phyloP scores from a whole-genome alignment of 2,797 vertebrate genomes.

The Anguilla pacifica region DNA sequence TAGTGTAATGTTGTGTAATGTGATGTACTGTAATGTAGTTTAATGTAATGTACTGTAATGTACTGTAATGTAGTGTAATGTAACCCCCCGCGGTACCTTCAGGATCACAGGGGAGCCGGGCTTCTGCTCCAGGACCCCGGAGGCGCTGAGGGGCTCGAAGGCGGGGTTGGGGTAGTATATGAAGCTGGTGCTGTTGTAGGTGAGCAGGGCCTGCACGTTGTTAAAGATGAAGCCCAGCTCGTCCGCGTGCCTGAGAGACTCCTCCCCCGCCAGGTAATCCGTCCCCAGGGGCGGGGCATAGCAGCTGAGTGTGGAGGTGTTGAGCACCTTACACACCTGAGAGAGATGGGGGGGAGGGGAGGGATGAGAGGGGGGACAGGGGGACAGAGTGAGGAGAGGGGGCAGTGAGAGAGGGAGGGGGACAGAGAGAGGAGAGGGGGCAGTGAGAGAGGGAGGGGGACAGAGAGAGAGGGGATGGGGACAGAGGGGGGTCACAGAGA shows the following conservation, averaged over 20 bases:
- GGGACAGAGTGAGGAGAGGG: background rate
- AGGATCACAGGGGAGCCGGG: constrained; percentile 93
- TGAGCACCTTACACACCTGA: constrained; percentile 88
- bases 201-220: constrained; percentile 89
- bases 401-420: background rate
- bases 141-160: constrained; percentile 87
- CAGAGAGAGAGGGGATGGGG: background rate
- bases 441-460: background rate
- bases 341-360: background rate
- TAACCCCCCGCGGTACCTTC: constrained; percentile 72
- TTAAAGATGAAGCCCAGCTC: constrained; percentile 97
- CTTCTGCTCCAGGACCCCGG: constrained; percentile 91
- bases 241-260: constrained; percentile 83
- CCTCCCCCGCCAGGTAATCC: constrained; percentile 76
- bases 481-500: no score
- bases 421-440: background rate
- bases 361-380: background rate
- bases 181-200: constrained; percentile 91
- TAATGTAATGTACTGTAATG: no score
- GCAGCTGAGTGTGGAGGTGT: constrained; percentile 86
- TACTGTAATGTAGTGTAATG: background rate
- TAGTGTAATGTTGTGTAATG: background rate
- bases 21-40: no score
- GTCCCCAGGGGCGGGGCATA: constrained; percentile 82
- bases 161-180: constrained; percentile 93